A percentile compares a stretch with the other conserved stretches of the same genome.
phyloP scores from a whole-genome alignment of 2,888 invertebrate species.

The Eurytoma adleriae region DNA sequence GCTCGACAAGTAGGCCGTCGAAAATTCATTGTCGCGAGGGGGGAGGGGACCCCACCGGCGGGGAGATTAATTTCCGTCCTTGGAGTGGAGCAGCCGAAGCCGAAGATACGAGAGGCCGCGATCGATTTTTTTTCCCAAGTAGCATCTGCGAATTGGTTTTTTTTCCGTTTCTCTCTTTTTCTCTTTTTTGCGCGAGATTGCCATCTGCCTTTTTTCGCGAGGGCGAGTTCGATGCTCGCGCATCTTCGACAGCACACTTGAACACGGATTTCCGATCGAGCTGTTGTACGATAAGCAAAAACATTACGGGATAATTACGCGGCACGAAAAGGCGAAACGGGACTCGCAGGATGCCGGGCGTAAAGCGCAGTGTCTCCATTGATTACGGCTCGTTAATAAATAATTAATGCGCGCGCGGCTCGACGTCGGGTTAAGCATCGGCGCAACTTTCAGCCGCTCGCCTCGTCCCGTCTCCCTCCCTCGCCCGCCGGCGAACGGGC shows the following conservation, averaged over 20 bases:
- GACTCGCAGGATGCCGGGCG: not conserved
- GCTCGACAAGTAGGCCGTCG: slow-evolving; percentile 73
- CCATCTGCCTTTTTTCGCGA: too few relatives aligned
- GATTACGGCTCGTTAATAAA: slow-evolving; percentile 38
- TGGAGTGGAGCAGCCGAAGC: slow-evolving; percentile 3
- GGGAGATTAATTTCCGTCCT: slow-evolving; percentile 49
- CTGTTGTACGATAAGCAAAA: too few relatives aligned
- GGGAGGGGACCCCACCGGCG: not conserved
- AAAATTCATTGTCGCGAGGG: slow-evolving; percentile 66
- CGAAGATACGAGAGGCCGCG: slow-evolving; percentile 6
- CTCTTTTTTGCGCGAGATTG: too few relatives aligned
- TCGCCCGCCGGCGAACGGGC: not conserved
- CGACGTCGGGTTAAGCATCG: slow-evolving; percentile 25
- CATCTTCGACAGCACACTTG: too few relatives aligned
- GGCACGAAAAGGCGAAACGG: too few relatives aligned
- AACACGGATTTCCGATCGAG: too few relatives aligned
- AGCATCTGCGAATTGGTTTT: not conserved
- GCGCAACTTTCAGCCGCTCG: slow-evolving; percentile 27
- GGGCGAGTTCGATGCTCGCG: too few relatives aligned
- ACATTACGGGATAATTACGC: not conserved
- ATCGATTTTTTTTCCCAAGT: slow-evolving; percentile 9
- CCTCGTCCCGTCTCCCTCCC: not conserved
- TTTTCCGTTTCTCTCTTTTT: not conserved
- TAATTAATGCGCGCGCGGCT: slow-evolving; percentile 48
- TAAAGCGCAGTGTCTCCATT: slow-evolving; percentile 18